Base-by-base conservation (phyloP, 92 coral and sea anemone genomes). In the Ricordea florida region DNA sequence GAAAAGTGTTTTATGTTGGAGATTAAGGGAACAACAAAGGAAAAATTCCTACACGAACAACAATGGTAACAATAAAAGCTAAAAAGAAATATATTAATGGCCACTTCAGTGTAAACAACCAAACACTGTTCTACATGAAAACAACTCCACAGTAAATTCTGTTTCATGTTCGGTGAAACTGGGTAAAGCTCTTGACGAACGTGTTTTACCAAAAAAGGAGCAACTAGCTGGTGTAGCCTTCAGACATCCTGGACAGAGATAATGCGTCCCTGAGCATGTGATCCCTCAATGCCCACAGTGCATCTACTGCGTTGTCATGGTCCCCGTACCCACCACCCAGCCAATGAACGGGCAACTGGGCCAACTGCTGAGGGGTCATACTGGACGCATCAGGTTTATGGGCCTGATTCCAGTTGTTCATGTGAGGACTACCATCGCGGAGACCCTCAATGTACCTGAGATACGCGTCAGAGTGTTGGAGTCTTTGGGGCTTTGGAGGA, bases 391-490 rank as follows among this genome's bases (percentile, higher is more conserved):
- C 97, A 23, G 99, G 99, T 83, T 96, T 92, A 22, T 81, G 87
- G 11, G 97, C 89, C 67, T 91, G 93, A 62, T 78, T 92, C 99
- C 99, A 96, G 83, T 96, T 92, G 58, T 97, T 96, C 93, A 96
- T 86, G 81, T 92, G 99, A 11, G 94, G 89, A 25, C 89, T 92
- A 10, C 99, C 99, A 38, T 96, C 99, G 29, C 99, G 99, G 57
- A 96, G 89, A 11, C 99, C 99, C 72, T 96, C 99, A 42, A 96
- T 96, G 83, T 96, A 96, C 71, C 97, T 91, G 58, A 94, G 89
- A 56, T 94, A 94, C n/a, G 98, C 98, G 23, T 94, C 98, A 17
- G 98, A 94, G 62, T 94, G 98, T 36, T 91, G 97, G 20, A 94
- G 81, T 60, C 93, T 82, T 46, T 91, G 98, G 11, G 96, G 98